Base-by-base conservation (phyloP, 2,888 invertebrate genomes). In the Dinocampus coccinellae region DNA sequence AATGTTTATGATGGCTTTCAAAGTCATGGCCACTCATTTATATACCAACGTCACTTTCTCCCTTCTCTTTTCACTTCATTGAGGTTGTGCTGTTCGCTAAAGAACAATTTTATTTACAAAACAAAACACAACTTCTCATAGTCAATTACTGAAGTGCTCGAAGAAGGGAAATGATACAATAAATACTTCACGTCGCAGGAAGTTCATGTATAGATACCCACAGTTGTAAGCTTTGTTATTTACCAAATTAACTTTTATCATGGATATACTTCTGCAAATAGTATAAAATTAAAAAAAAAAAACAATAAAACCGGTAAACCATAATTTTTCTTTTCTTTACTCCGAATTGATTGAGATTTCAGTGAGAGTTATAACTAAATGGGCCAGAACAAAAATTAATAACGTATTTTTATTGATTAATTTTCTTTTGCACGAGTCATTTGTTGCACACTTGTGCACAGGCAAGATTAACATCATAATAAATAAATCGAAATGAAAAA, bases 1-100 rank as follows among this genome's bases (percentile, higher is more conserved):
- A 29, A 39, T 75, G 75, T 79, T 78, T 82, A 76, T 79, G 80
- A 79, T 81, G n/a, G 80, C 83, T 82, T 82, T 82, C 85, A 87
- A 87, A 86, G 87, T 87, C 87, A 87, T 78, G 86, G 87, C 79
- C 86, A 87, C 79, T 77, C 80, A 79, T 79, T 86, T 87, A 86
- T 87, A 87, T 85, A 85, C 84, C 77, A 70, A 76, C 70, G 77
- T 78, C 75, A 84, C 87, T 87, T 87, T 87, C 87, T 85, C 86
- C 85, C 86, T 84, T 85, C 85, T 85, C 81, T 78, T 77, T 61
- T 22, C 77, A 75, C 77, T 79, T 76, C 75, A 61, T 42, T 34
- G 52, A 26, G 39, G 52, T 65, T 72, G 68, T 63, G 60, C 61
- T 68, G 69, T 70, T 57, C 57, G 60, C 65, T 57, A 52, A 39